phyloP scores from a whole-genome alignment of 1,140 invertebrate species.

The Bombus confusus region DNA sequence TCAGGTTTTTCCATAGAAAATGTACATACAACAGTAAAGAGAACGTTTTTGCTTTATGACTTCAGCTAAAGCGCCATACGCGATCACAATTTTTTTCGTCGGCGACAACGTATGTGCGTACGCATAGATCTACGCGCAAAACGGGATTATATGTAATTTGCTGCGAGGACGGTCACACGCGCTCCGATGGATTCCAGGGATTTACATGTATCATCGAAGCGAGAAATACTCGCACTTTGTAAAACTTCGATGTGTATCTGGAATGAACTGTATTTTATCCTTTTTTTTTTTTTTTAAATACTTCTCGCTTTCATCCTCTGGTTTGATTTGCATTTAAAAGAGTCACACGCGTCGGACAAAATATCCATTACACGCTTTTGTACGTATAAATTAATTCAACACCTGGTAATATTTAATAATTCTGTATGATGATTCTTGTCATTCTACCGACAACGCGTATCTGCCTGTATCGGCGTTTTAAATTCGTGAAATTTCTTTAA shows the following conservation, averaged over 20 bases:
- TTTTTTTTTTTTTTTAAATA: neutral
- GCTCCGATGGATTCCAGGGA: constrained; percentile 5
- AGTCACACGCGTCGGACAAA: neutral
- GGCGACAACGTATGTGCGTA: neutral
- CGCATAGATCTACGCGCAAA: neutral
- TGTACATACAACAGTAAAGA: neutral
- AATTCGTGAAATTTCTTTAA: too few relatives aligned
- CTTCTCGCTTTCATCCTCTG: neutral
- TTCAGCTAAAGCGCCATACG: neutral
- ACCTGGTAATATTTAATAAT: too few relatives aligned
- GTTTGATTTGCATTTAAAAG: constrained; percentile 30
- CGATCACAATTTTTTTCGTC: neutral
- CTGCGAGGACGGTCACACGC: neutral
- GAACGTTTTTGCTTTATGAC: neutral
- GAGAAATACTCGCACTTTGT: constrained; percentile 21
- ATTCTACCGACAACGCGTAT: too few relatives aligned
- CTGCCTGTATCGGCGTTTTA: too few relatives aligned
- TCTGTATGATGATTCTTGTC: too few relatives aligned
- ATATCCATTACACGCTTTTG: constrained; percentile 18
- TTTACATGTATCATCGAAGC: constrained; percentile 27
- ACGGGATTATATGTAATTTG: constrained; percentile 5
- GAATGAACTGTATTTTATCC: neutral
- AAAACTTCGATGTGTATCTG: neutral
- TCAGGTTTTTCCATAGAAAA: too few relatives aligned
- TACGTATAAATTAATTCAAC: too few relatives aligned